Base-by-base conservation (phyloP, 1,140 invertebrate genomes). In the Conus betulinus region DNA sequence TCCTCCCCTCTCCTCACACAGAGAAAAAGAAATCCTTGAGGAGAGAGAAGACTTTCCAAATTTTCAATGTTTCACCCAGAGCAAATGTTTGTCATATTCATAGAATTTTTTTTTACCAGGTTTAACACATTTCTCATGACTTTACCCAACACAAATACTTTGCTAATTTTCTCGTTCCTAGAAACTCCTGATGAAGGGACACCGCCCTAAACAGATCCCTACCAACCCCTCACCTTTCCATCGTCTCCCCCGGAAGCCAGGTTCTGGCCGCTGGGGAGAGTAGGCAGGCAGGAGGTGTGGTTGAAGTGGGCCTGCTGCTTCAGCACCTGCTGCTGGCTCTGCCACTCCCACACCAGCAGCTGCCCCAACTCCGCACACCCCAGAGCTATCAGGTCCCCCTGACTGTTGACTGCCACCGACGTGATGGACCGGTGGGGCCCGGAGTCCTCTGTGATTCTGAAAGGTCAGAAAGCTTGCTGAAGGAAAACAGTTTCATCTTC, bases 311-410 rank as follows among this genome's bases (percentile, higher is more conserved):
- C 98, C 91, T 99, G 98, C 93, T 99, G 98, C 94, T 99, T 99
- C 96, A 99, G 97, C 0, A 99, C 97, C 92, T 99, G 99, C n/a
- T 98, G 98, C 96, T 99, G 98, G 96, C 98, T 99, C 95, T 99
- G 98, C 99, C 99, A 99, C 96, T 99, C 99, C 98, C 99, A 99
- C 11, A 99, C 98, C 20, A 99, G 95, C 27, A 99, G 95, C 94
- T 99, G 98, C 0, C 98, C 98, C 4, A 97, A 96, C 71, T 97
- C 97, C 52, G 94, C 92, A 93, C 98, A 98, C 5, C 90, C 93
- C 78, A 95, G 89, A 0, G 98, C 98, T 84, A 99, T 97, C 99
- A 99, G 99, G 94, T 99, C 98, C 0, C 99, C 99, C 25, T 97
- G 97, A 15, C 95, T 95, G 93, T 99, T 99, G 67, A 99, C 96